Conservation (phyloP, 2,888 invertebrate species). For the Merodon equestris region DNA sequence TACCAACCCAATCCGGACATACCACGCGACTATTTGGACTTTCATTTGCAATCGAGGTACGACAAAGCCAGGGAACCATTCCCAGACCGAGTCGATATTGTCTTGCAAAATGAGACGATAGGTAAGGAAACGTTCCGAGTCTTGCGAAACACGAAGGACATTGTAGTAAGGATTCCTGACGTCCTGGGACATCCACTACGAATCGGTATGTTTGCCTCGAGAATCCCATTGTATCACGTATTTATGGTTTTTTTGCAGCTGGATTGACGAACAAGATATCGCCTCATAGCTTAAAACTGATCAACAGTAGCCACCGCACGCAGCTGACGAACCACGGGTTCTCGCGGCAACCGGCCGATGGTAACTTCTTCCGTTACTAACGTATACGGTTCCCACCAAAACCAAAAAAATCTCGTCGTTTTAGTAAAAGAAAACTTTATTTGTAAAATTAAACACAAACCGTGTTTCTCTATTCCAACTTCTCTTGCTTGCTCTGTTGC, state of each 20-base stretch:
- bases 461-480: conserved; percentile 21
- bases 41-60: conserved; percentile 84
- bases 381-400: not conserved
- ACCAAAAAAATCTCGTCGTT: not conserved
- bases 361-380: conserved; percentile 85
- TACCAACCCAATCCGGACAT: conserved; percentile 74
- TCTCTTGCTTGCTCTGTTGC: conserved; percentile 36
- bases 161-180: conserved; percentile 75
- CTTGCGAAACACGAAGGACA: conserved; percentile 81
- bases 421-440: conserved; percentile 34
- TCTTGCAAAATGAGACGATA: conserved; percentile 85
- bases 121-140: conserved; percentile 84
- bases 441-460: conserved; percentile 34
- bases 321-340: conserved; percentile 90
- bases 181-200: conserved; percentile 80
- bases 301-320: conserved; percentile 89
- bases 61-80: conserved; percentile 84
- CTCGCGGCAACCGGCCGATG: conserved; percentile 87
- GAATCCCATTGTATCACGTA: not conserved
- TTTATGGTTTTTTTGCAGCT: conserved; percentile 75
- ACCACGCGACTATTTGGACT: conserved; percentile 85
- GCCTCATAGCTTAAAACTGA: conserved; percentile 87
- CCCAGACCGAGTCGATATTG: conserved; percentile 82
- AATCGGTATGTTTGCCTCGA: conserved; percentile 72
- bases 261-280: conserved; percentile 84